Evolutionary conservation across 2,888 invertebrate species (phyloP).

Genomic region (Drepanosiphum platanoidis): DNA sequence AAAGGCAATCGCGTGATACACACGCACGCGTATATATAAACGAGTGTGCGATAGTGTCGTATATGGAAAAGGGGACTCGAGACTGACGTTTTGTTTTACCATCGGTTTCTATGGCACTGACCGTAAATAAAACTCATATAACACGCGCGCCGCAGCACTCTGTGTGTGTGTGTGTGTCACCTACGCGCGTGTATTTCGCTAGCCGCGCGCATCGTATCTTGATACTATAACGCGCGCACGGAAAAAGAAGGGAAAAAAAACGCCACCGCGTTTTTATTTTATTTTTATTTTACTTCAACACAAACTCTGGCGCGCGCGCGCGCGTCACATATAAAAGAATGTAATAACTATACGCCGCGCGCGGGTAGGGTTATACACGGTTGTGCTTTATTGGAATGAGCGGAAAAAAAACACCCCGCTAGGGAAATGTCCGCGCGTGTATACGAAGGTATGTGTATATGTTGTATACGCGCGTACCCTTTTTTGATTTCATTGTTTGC

Average conservation of each 20-base stretch:
- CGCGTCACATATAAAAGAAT: constrained; percentile 9
- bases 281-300: not conserved
- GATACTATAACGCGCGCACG: not conserved
- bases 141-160: not conserved
- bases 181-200: not conserved
- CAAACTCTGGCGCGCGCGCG: not conserved
- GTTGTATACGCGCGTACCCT: too few relatives aligned
- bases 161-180: too few relatives aligned
- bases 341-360: not conserved
- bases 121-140: constrained; percentile 24
- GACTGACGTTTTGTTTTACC: constrained; percentile 49
- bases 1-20: not conserved
- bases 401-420: not conserved
- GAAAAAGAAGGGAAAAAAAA: not conserved
- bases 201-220: not conserved
- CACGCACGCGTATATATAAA: not conserved
- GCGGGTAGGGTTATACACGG: too few relatives aligned
- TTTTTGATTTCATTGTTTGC: constrained; percentile 27
- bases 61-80: not conserved
- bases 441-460: not conserved
- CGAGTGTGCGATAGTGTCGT: too few relatives aligned
- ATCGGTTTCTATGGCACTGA: constrained; percentile 45
- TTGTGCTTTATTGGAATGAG: constrained; percentile 3
- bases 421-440: not conserved
- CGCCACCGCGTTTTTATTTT: not conserved